Conservation (phyloP, 2,113 vertebrate species). For the Anarrhichthys ocellatus region DNA sequence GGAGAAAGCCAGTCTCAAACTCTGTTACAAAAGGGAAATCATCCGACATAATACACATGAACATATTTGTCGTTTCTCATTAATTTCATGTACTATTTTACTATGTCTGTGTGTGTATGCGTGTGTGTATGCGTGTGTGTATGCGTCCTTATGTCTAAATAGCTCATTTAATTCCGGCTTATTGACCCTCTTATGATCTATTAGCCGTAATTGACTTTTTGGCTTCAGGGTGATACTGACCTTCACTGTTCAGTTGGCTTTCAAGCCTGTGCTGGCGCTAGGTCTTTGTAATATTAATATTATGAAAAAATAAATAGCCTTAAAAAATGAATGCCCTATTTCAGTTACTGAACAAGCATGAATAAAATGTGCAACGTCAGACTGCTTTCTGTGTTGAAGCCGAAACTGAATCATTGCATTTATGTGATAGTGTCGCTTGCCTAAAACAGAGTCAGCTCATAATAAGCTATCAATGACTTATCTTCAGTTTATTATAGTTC, state of each 20-base stretch:
- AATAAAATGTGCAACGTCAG: too few relatives aligned
- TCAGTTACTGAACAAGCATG: neutral
- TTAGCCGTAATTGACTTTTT: conserved; percentile 35
- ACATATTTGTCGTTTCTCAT: neutral
- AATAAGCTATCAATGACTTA: neutral
- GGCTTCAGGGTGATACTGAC: conserved; percentile 19
- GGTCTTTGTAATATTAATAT: conserved; percentile 11
- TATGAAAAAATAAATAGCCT: conserved; percentile 12
- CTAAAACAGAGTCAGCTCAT: neutral
- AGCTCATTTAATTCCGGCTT: neutral
- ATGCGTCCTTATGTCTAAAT: neutral
- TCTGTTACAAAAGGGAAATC: neutral
- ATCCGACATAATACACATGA: neutral
- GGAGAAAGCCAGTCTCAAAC: neutral
- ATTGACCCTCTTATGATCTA: conserved; percentile 13
- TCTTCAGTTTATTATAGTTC: neutral
- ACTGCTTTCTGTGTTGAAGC: neutral
- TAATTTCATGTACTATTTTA: neutral
- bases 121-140: neutral
- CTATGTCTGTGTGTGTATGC: neutral
- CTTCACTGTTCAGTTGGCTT: conserved; percentile 21
- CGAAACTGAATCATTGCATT: neutral
- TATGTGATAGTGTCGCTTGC: neutral
- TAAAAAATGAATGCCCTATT: conserved; percentile 1
- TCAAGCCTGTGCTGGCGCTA: neutral